These are phyloP conservation scores for Salarias fasciatus DNA, from an alignment of 2,797 vertebrate genomes.

Conservation along the genomic window DNA sequence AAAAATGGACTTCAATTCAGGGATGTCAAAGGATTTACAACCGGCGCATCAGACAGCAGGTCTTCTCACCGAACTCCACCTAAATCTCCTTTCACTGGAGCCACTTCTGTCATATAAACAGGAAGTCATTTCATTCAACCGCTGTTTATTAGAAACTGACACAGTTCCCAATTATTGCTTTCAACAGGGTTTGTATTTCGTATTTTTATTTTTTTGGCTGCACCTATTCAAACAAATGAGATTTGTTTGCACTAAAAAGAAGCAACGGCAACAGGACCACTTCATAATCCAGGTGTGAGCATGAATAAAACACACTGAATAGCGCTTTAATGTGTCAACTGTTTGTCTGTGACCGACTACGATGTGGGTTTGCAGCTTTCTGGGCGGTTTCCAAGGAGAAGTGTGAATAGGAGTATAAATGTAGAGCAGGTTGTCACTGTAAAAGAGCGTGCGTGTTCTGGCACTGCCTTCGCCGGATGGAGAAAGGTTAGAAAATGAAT, in stretches of 20 bases:
- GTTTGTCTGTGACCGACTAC: slow-evolving; percentile 7
- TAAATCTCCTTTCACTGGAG: neutral
- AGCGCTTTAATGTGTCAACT: neutral
- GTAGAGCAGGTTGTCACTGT: slow-evolving; percentile 20
- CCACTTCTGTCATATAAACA: neutral
- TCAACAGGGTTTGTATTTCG: neutral
- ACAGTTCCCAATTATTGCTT: neutral
- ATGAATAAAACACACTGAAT: slow-evolving; percentile 6
- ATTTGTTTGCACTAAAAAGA: slow-evolving; percentile 1
- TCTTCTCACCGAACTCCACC: neutral
- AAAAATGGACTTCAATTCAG: neutral
- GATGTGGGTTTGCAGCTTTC: slow-evolving; percentile 6
- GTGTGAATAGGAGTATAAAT: slow-evolving; percentile 27
- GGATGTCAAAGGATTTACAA: neutral
- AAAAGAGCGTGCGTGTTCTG: slow-evolving; percentile 19
- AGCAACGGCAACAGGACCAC: neutral
- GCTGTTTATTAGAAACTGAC: neutral
- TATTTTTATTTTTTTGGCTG: neutral
- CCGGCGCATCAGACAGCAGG: neutral
- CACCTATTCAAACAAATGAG: neutral
- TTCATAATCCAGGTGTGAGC: slow-evolving; percentile 15
- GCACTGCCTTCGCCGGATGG: neutral
- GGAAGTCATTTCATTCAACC: neutral
- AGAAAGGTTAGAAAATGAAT: slow-evolving; percentile 54
- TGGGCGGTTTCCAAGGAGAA: slow-evolving; percentile 30